Evolutionary conservation across 2,113 vertebrate genomes (phyloP).

Genomic region (Archilochus colubris): DNA sequence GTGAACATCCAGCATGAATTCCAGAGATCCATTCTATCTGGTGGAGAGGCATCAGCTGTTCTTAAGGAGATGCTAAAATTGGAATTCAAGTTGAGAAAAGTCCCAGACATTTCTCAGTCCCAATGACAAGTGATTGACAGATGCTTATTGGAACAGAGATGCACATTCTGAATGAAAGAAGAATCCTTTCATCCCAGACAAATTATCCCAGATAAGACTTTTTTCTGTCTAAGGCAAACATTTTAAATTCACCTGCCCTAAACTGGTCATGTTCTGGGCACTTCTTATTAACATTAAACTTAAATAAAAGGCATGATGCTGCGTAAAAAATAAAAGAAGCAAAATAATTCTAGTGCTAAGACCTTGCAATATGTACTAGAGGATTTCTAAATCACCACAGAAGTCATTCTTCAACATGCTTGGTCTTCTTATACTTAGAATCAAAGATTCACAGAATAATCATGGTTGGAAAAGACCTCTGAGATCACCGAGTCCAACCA

Average conservation of each 20-base stretch:
- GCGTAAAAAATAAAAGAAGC: neutral
- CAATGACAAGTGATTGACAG: neutral
- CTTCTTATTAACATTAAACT: neutral
- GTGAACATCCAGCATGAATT: neutral
- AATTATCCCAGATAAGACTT: neutral
- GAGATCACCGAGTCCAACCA: no score
- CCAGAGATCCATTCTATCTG: neutral
- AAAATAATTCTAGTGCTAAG: neutral
- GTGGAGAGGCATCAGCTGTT: neutral
- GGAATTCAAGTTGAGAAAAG: neutral
- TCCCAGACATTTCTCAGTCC: neutral
- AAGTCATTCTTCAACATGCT: neutral
- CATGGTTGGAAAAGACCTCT: no score
- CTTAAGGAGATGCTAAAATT: neutral
- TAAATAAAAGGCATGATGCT: neutral
- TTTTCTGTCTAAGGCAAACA: neutral
- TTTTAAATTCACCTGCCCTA: neutral
- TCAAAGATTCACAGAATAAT: no score
- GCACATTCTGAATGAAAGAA: neutral
- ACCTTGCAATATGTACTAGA: neutral
- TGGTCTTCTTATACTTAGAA: neutral
- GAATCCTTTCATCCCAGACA: neutral
- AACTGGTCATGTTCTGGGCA: neutral
- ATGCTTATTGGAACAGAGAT: neutral
- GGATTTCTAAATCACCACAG: neutral